A percentile compares a stretch with the other conserved stretches of the same genome.
phyloP scores from a whole-genome alignment of 2,797 vertebrate genomes.

The Helarctos malayanus region DNA sequence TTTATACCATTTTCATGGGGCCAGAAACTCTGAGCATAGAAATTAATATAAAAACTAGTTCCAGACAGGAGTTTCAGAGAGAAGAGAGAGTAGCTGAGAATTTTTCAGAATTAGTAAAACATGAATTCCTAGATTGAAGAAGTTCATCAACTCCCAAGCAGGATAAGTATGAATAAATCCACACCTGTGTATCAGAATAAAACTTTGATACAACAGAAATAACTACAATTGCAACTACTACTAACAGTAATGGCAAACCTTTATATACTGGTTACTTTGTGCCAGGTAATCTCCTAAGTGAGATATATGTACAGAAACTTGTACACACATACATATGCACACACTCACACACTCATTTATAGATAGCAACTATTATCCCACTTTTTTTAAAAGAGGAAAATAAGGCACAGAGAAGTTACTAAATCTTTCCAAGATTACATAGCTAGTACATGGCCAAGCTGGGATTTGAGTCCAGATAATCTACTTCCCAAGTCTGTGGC shows the following conservation, averaged over 20 bases:
- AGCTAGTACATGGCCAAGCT: background rate
- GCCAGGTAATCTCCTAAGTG: background rate
- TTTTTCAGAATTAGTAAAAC: background rate
- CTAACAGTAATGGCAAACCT: background rate
- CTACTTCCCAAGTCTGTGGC: background rate
- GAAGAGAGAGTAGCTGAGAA: background rate
- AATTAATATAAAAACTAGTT: background rate
- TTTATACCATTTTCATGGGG: background rate
- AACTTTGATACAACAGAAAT: background rate
- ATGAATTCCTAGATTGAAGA: background rate
- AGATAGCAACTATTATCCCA: background rate
- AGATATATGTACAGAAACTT: background rate
- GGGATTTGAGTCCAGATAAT: background rate
- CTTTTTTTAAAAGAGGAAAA: constrained; percentile 9
- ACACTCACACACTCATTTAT: background rate
- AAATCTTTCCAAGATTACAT: background rate
- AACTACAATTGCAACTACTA: background rate
- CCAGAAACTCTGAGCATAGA: background rate
- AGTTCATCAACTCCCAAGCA: background rate
- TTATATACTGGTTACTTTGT: background rate
- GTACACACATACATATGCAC: background rate
- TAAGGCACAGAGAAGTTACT: background rate
- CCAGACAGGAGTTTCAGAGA: background rate
- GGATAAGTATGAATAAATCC: background rate
- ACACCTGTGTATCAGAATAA: background rate